phyloP scores from a whole-genome alignment of 2,888 invertebrate species.

The Chloroclystis v-ata region DNA sequence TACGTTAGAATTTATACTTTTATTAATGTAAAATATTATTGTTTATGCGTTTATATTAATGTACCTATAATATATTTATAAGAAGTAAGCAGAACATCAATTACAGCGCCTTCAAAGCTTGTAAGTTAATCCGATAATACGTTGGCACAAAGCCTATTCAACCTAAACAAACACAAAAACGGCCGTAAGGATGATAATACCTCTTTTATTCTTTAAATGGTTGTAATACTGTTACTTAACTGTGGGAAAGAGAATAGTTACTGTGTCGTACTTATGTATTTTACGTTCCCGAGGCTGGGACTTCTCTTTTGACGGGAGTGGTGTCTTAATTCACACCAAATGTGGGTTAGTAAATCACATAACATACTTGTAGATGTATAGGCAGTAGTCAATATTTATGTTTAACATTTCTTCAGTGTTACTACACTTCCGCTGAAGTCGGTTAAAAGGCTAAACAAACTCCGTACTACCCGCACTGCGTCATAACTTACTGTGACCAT shows the following conservation, averaged over 20 bases:
- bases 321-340: no score
- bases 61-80: no score
- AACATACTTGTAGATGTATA: no score
- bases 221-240: not conserved
- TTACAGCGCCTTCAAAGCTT: constrained; percentile 5
- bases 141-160: constrained; percentile 17
- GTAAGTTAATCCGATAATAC: constrained; percentile 19
- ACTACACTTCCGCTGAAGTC: constrained; percentile 14
- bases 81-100: constrained; percentile 14
- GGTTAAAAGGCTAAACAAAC: constrained; percentile 25
- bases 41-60: no score
- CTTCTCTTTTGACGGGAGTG: no score
- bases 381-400: no score
- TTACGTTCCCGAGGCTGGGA: no score
- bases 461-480: constrained; percentile 37
- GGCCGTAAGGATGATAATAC: constrained; percentile 19
- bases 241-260: no score
- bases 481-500: constrained; percentile 34
- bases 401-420: not conserved
- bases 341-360: no score
- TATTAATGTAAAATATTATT: no score
- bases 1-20: no score
- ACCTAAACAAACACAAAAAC: constrained; percentile 22
- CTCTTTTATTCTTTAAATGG: constrained; percentile 18
- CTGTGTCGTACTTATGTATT: no score